These are phyloP conservation scores for Amphipyra tragopoginis DNA, from an alignment of 2,888 invertebrate species.

Conservation along the genomic window DNA sequence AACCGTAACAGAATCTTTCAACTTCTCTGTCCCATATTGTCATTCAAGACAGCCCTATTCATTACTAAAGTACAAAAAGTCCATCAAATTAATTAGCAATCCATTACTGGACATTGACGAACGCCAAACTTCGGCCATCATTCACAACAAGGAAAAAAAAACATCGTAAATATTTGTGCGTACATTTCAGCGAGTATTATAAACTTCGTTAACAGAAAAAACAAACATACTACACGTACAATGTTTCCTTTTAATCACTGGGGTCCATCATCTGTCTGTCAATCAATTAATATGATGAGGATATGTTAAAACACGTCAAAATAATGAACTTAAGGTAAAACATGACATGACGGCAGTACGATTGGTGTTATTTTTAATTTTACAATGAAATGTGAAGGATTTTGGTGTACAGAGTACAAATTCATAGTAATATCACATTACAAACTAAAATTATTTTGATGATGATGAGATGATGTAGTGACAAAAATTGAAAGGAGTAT, in stretches of 20 bases:
- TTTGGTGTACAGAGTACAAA: no score
- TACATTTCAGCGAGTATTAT: constrained; percentile 3
- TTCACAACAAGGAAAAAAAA: background rate
- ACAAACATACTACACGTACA: constrained; percentile 17
- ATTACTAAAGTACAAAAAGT: background rate
- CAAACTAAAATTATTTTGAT: no score
- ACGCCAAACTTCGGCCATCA: background rate
- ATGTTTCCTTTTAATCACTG: constrained; percentile 44
- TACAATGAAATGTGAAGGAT: no score
- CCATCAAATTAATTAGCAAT: background rate
- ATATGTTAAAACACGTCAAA: constrained; percentile 13
- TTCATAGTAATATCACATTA: no score
- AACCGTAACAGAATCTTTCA: no score
- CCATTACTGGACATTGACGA: background rate
- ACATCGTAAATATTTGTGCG: constrained; percentile 11
- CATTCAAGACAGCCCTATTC: no score
- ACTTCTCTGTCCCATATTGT: no score
- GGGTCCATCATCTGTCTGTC: constrained; percentile 2
- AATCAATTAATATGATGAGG: background rate
- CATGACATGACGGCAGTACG: no score
- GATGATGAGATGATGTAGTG: no score
- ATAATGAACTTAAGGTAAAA: background rate
- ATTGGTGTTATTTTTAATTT: no score
- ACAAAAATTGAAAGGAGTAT: no score
- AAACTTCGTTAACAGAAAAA: constrained; percentile 15